Base-by-base conservation (phyloP, 2,797 vertebrate genomes). In the Macropus fuliginosus region DNA sequence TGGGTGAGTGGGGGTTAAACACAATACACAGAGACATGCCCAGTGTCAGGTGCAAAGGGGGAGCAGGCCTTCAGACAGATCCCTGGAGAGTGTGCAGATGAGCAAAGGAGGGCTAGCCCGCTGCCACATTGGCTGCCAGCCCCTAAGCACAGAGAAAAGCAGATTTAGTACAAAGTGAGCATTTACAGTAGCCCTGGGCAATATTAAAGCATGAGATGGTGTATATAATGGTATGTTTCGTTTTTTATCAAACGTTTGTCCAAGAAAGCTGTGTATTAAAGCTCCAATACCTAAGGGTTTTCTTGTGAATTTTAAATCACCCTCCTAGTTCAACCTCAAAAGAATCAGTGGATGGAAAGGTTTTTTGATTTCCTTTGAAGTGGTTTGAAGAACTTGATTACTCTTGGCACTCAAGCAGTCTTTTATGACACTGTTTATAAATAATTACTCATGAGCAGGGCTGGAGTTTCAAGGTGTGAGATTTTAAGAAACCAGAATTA, bases 281-380 rank as follows among this genome's bases (percentile, higher is more conserved):
- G 98, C 98, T 98, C 98, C 98, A 98, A 98, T 98, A 99, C 99
- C 98, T 98, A 97, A 98, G 99, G 99, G 98, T 98, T 98, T 99
- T 98, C 98, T 98, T 98, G 98, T 99, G 99, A 99, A 99, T 99
- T 98, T 99, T 99, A 99, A 99, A 99, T 99, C 98, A 96, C 96
- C 98, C 98, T 99, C 98, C 98, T 99, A 98, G 98, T 99, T 99
- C 99, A 99, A 98, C 98, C 99, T 99, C 99, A 99, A 99, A 99
- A 98, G 99, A 98, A 98, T 98, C 97, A 95, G 98, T 97, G 98
- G 98, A 98, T 98, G 98, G 99, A 99, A 98, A 98, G 98, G 98
- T 98, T 98, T 98, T 98, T 98, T 98, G 98, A 98, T 98, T 98
- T 98, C 98, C 99, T 99, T 99, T 99, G 99, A 99, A 99, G 99